phyloP scores from a whole-genome alignment of 1,140 invertebrate species.

The Halyomorpha halys region DNA sequence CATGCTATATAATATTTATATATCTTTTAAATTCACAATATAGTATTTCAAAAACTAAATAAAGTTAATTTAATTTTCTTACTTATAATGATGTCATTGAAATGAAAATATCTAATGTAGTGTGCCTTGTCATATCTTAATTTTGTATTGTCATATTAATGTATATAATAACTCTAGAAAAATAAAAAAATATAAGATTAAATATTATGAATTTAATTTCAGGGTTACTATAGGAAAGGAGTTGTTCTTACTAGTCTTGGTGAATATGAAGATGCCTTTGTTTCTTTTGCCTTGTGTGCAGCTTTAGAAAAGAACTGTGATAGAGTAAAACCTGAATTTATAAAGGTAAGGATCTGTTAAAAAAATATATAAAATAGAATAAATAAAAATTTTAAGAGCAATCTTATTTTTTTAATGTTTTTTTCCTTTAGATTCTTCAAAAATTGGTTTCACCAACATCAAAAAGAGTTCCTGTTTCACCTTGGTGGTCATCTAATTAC shows the following conservation, averaged over 20 bases:
- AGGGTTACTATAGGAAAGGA: conserved; percentile 58
- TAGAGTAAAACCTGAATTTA: conserved; percentile 37
- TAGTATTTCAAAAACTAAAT: too few relatives aligned
- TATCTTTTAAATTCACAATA: too few relatives aligned
- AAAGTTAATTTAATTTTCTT: too few relatives aligned
- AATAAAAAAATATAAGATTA: background rate
- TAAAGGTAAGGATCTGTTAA: conserved; percentile 35
- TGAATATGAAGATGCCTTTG: conserved; percentile 55
- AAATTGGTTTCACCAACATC: conserved; percentile 31
- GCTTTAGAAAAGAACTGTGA: conserved; percentile 40
- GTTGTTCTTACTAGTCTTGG: conserved; percentile 49
- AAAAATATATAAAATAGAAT: too few relatives aligned
- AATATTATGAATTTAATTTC: conserved; percentile 29
- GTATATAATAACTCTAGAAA: too few relatives aligned
- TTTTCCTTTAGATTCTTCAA: conserved; percentile 27
- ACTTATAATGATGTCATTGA: too few relatives aligned
- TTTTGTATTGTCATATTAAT: too few relatives aligned
- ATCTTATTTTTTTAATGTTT: background rate
- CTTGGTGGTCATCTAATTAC: conserved; percentile 21
- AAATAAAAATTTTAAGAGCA: too few relatives aligned
- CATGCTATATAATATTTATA: too few relatives aligned
- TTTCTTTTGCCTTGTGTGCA: conserved; percentile 50
- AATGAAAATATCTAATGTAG: too few relatives aligned
- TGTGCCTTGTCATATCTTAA: too few relatives aligned
- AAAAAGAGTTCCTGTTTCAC: conserved; percentile 12